phyloP scores from a whole-genome alignment of 2,113 vertebrate genomes.

The Piliocolobus tephrosceles region DNA sequence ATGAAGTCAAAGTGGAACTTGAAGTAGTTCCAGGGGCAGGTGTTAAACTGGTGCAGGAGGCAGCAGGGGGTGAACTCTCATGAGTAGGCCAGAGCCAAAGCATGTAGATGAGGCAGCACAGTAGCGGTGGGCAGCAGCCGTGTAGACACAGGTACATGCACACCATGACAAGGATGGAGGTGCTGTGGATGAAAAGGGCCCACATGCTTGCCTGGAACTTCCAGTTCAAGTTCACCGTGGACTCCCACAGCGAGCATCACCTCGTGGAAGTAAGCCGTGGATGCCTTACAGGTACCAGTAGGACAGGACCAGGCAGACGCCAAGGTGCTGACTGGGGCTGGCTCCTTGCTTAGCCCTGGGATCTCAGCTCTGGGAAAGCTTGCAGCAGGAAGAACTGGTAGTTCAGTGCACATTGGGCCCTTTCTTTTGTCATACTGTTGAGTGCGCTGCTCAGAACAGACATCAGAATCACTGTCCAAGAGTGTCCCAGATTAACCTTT shows the following conservation, averaged over 20 bases:
- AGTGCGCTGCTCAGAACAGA: constrained; percentile 24
- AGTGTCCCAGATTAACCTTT: constrained; percentile 9
- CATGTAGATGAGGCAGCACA: constrained; percentile 97
- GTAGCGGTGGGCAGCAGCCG: constrained; percentile 88
- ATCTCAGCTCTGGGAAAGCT: too few relatives aligned
- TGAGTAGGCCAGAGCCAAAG: constrained; percentile 92
- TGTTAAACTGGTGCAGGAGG: constrained; percentile 94
- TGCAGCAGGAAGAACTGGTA: too few relatives aligned
- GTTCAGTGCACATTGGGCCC: too few relatives aligned
- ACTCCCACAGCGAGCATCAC: constrained; percentile 99
- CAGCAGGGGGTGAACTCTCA: constrained; percentile 98
- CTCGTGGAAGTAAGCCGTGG: constrained; percentile 97
- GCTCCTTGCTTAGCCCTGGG: constrained; percentile 1
- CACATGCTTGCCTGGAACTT: constrained; percentile 99
- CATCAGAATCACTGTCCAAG: constrained; percentile 64
- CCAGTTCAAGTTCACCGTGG: constrained; percentile 97
- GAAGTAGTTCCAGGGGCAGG: constrained; percentile 99
- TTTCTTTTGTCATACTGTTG: constrained; percentile 45
- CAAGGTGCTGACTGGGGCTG: constrained; percentile 74
- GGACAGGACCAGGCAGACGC: constrained; percentile 90
- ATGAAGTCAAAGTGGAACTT: constrained; percentile 98
- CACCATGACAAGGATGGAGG: constrained; percentile 97
- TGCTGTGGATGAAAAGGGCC: constrained; percentile 98
- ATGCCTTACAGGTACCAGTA: constrained; percentile 99
- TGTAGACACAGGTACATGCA: constrained; percentile 95